These are phyloP conservation scores for Myxocyprinus asiaticus DNA, from an alignment of 2,113 vertebrate genomes.

Conservation along the genomic window DNA sequence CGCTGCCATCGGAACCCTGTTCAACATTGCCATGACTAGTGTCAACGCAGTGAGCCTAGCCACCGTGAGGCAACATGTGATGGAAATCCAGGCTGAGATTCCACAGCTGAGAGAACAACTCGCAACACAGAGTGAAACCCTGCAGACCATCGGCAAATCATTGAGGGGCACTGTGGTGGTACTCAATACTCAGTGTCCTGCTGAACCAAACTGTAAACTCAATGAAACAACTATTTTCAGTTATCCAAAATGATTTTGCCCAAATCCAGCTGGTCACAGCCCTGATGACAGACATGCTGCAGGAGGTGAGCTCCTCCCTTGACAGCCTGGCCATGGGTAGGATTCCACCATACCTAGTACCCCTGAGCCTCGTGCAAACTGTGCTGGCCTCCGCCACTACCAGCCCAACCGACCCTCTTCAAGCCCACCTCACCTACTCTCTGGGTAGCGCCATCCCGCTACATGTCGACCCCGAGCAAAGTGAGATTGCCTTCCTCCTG, in stretches of 20 bases:
- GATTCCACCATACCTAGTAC: too few relatives aligned
- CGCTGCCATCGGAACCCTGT: not conserved
- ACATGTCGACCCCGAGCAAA: not conserved
- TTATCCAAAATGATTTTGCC: too few relatives aligned
- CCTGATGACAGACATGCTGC: too few relatives aligned
- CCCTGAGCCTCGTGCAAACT: too few relatives aligned
- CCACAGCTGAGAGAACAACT: not conserved
- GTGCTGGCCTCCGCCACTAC: too few relatives aligned
- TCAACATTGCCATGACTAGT: not conserved
- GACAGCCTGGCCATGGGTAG: too few relatives aligned
- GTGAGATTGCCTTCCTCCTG: not conserved
- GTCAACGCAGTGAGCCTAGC: not conserved
- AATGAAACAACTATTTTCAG: too few relatives aligned
- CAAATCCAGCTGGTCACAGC: too few relatives aligned
- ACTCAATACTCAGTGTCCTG: not conserved
- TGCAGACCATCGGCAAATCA: not conserved
- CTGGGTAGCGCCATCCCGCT: too few relatives aligned
- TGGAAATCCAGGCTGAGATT: not conserved
- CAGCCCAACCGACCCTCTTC: too few relatives aligned
- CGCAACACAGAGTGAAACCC: not conserved
- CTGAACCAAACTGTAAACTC: not conserved
- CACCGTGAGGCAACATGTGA: not conserved
- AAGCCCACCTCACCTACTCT: too few relatives aligned
- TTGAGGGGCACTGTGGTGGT: not conserved
- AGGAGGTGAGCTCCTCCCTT: too few relatives aligned